Percentiles rank a stretch among this genome's conserved stretches.
Evolutionary conservation across 2,797 vertebrate species (phyloP).

Genomic region (Tenualosa ilisha): DNA sequence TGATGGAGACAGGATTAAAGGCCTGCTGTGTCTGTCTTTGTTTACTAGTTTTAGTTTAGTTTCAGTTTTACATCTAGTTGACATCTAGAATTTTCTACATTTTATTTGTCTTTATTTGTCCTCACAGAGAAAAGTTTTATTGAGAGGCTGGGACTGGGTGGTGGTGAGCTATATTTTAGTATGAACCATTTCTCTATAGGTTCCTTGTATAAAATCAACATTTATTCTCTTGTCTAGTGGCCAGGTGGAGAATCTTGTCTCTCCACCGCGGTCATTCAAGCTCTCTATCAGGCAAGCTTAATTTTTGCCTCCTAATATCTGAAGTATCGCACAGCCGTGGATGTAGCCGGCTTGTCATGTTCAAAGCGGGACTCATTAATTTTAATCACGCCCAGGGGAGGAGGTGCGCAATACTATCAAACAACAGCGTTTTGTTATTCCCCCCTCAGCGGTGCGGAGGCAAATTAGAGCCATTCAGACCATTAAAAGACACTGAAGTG

Average conservation of each 20-base stretch:
- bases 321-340: background rate
- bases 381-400: slow-evolving; percentile 15
- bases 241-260: background rate
- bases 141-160: background rate
- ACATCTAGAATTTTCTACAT: background rate
- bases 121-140: background rate
- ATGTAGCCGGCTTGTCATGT: slow-evolving; percentile 14
- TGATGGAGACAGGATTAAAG: background rate
- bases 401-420: slow-evolving; percentile 15
- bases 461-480: background rate
- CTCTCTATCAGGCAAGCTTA: background rate
- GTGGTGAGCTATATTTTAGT: background rate
- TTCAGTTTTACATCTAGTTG: too few relatives aligned
- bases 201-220: background rate
- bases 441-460: background rate
- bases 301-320: slow-evolving; percentile 17
- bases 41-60: too few relatives aligned
- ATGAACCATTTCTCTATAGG: background rate
- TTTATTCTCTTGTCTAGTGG: background rate
- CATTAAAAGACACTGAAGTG: background rate
- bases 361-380: slow-evolving; percentile 17
- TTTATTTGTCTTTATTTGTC: background rate
- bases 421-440: slow-evolving; percentile 19
- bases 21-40: background rate
- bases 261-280: background rate